A percentile compares a stretch with the other conserved stretches of the same genome.
Conservation (phyloP, 2,888 invertebrate genomes). For the Plagodis dolabraria region DNA sequence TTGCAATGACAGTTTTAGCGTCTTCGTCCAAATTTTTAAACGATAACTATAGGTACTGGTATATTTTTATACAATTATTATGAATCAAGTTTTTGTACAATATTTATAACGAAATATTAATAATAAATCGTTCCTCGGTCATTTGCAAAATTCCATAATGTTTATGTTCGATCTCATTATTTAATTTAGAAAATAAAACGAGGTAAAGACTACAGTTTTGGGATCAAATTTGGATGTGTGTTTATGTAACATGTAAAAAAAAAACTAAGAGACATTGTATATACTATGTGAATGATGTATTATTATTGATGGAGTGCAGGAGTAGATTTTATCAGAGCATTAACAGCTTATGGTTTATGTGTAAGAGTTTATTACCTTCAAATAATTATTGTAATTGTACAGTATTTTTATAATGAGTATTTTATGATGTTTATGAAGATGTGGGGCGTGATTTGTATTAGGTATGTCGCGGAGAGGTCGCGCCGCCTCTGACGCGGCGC, state of each 20-base stretch:
- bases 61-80: constrained; percentile 48
- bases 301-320: constrained; percentile 68
- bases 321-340: constrained; percentile 68
- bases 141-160: constrained; percentile 73
- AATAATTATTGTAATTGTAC: constrained; percentile 81
- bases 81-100: constrained; percentile 41
- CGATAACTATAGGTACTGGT: constrained; percentile 47
- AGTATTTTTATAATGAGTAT: constrained; percentile 84
- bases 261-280: constrained; percentile 74
- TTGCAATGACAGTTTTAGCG: constrained; percentile 51
- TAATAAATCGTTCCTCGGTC: constrained; percentile 54
- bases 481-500: constrained; percentile 21
- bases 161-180: constrained; percentile 84
- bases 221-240: constrained; percentile 84
- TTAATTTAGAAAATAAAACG: constrained; percentile 83
- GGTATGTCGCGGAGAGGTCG: constrained; percentile 36
- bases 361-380: constrained; percentile 79
- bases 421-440: constrained; percentile 76
- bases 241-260: constrained; percentile 78
- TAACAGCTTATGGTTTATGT: constrained; percentile 69
- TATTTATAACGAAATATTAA: constrained; percentile 39
- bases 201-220: constrained; percentile 84
- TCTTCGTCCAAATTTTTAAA: constrained; percentile 62
- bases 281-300: constrained; percentile 81
- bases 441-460: constrained; percentile 47